These are phyloP conservation scores for Tyrophagus putrescentiae DNA, from an alignment of 1,140 invertebrate genomes.

Conservation along the genomic window DNA sequence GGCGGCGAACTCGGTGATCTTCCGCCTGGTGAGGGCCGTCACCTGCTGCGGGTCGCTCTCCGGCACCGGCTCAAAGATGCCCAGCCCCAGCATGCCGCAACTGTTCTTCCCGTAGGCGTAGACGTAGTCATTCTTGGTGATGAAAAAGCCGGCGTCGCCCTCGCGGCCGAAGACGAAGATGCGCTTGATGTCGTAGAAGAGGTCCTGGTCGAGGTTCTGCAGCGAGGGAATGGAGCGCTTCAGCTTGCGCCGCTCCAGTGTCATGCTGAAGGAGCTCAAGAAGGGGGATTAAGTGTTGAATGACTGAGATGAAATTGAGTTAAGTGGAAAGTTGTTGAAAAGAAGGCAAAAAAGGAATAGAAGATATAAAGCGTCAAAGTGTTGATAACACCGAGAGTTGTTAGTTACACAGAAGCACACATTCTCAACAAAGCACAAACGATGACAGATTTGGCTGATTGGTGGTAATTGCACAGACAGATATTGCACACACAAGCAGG, in stretches of 20 bases:
- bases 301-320: too few relatives aligned
- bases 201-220: conserved; percentile 2
- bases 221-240: conserved; percentile 5
- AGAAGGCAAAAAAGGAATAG: too few relatives aligned
- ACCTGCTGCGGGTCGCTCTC: conserved; percentile 1
- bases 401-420: too few relatives aligned
- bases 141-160: not conserved
- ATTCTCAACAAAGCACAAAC: too few relatives aligned
- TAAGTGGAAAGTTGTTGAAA: too few relatives aligned
- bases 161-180: conserved; percentile 6
- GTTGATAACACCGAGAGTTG: too few relatives aligned
- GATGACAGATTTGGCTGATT: too few relatives aligned
- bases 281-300: too few relatives aligned
- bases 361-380: too few relatives aligned
- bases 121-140: conserved; percentile 7
- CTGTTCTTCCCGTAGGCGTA: conserved; percentile 12
- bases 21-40: not conserved
- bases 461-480: too few relatives aligned
- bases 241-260: conserved; percentile 3
- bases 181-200: not conserved
- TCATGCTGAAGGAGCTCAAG: conserved; percentile 13
- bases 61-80: not conserved
- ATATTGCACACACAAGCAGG: too few relatives aligned
- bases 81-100: not conserved
- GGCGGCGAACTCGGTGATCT: conserved; percentile 5